These are phyloP conservation scores for Notolabrus celidotus DNA, from an alignment of 2,797 vertebrate genomes.

Conservation along the genomic window DNA sequence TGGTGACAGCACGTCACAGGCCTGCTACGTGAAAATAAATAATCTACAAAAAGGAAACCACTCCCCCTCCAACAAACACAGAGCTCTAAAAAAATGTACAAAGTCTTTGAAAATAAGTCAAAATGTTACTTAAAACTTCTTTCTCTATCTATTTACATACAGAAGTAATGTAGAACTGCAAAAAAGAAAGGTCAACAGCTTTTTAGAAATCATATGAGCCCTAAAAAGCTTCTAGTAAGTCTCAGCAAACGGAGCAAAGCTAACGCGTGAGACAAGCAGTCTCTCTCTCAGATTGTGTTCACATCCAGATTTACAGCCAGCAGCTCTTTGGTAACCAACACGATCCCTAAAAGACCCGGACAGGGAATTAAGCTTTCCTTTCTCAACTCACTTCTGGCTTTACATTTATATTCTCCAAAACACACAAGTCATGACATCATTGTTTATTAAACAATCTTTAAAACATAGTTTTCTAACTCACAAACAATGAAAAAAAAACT, in stretches of 20 bases:
- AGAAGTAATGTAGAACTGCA: constrained; percentile 88
- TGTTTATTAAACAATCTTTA: constrained; percentile 86
- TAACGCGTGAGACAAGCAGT: constrained; percentile 17
- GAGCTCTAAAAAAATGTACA: constrained; percentile 87
- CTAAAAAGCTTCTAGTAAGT: constrained; percentile 54
- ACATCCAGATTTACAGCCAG: constrained; percentile 79
- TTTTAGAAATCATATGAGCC: constrained; percentile 60
- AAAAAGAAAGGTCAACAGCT: constrained; percentile 73
- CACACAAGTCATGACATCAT: constrained; percentile 79
- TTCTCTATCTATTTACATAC: constrained; percentile 89
- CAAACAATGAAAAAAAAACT: constrained; percentile 64
- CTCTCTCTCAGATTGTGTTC: constrained; percentile 59
- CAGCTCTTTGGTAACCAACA: constrained; percentile 94
- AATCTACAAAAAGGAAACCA: constrained; percentile 81
- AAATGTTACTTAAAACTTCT: constrained; percentile 86
- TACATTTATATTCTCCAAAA: constrained; percentile 76
- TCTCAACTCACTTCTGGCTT: constrained; percentile 76
- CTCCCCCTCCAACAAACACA: constrained; percentile 70
- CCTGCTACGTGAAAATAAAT: constrained; percentile 87
- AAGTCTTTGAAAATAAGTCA: constrained; percentile 85
- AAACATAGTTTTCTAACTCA: constrained; percentile 76
- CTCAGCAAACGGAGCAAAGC: constrained; percentile 44
- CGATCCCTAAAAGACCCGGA: constrained; percentile 78
- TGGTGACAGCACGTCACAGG: constrained; percentile 29
- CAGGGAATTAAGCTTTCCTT: constrained; percentile 79